Conservation (phyloP, 2,888 invertebrate genomes). For the Ormyrus nitidulus region DNA sequence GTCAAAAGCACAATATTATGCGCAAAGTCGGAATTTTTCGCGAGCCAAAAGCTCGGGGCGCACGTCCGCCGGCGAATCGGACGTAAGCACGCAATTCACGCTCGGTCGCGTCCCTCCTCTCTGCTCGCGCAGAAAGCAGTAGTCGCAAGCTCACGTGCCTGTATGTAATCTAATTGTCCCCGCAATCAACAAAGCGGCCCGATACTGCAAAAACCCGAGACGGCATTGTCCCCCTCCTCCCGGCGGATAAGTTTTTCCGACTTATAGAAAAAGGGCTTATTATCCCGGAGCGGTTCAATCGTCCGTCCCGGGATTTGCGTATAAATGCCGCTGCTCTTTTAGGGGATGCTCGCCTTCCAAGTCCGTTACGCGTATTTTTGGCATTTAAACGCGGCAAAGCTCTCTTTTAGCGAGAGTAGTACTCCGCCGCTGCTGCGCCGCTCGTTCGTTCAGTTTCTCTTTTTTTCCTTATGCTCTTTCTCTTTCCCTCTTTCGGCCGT, state of each 20-base stretch:
- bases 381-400: slow-evolving; percentile 29
- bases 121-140: slow-evolving; percentile 20
- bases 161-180: slow-evolving; percentile 39
- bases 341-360: background rate
- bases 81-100: slow-evolving; percentile 23
- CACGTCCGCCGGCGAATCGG: slow-evolving; percentile 12
- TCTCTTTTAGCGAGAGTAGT: slow-evolving; percentile 15
- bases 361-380: slow-evolving; percentile 46
- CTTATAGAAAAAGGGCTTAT: slow-evolving; percentile 36
- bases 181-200: slow-evolving; percentile 4
- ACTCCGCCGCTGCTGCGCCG: background rate
- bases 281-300: slow-evolving; percentile 30
- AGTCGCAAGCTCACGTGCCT: slow-evolving; percentile 17
- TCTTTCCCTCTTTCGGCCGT: too few relatives aligned
- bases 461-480: background rate
- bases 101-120: slow-evolving; percentile 17
- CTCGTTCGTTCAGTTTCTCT: background rate
- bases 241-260: background rate
- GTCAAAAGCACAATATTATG: slow-evolving; percentile 1
- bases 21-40: slow-evolving; percentile 1
- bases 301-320: slow-evolving; percentile 36
- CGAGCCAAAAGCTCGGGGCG: too few relatives aligned
- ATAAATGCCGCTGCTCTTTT: slow-evolving; percentile 23
- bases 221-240: background rate
- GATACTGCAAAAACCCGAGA: background rate